These are phyloP conservation scores for Pectinophora gossypiella DNA, from an alignment of 1,140 invertebrate species.

Conservation along the genomic window DNA sequence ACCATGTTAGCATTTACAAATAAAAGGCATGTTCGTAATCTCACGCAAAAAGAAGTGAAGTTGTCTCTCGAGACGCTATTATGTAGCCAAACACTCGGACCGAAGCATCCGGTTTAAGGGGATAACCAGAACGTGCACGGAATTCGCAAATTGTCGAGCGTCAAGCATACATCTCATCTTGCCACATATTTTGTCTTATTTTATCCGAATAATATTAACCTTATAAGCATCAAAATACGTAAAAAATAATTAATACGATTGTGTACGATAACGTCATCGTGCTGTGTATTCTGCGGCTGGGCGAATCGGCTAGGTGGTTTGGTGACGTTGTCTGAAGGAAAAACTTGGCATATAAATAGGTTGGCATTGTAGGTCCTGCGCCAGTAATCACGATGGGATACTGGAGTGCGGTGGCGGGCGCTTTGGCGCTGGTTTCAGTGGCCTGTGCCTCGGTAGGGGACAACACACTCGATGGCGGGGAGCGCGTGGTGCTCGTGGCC, in stretches of 20 bases:
- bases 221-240: neutral
- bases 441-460: conserved; percentile 41
- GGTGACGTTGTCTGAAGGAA: conserved; percentile 38
- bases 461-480: conserved; percentile 46
- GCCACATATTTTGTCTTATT: neutral
- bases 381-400: conserved; percentile 58
- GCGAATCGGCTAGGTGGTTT: conserved; percentile 47
- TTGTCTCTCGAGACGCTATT: conserved; percentile 19
- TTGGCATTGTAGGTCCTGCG: conserved; percentile 47
- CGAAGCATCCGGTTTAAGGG: conserved; percentile 51
- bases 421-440: conserved; percentile 33
- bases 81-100: conserved; percentile 24
- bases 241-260: neutral
- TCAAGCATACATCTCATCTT: conserved; percentile 9
- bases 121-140: conserved; percentile 54
- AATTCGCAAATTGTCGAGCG: conserved; percentile 43
- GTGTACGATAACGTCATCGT: conserved; percentile 45
- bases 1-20: conserved; percentile 16
- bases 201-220: neutral
- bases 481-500: conserved; percentile 49
- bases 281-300: conserved; percentile 35
- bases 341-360: conserved; percentile 64
- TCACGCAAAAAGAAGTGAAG: conserved; percentile 22
- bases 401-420: conserved; percentile 43
- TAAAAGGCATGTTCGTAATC: conserved; percentile 26